Base-by-base conservation (phyloP, 2,113 vertebrate genomes). In the Salminus brasiliensis region DNA sequence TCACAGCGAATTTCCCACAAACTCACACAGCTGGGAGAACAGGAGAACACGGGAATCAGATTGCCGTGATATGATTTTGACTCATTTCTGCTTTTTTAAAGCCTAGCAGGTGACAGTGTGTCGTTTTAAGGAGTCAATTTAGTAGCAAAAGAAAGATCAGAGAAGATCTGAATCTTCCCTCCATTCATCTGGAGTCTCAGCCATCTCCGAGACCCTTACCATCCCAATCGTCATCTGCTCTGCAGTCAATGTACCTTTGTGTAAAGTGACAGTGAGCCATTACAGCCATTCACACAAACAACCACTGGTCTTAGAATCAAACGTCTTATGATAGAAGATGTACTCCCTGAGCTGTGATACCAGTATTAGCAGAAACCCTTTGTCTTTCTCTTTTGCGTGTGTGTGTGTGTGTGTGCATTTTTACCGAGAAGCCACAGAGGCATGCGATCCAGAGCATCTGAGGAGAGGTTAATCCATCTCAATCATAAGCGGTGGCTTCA, bases 381-480 rank as follows among this genome's bases (percentile, higher is more conserved):
- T 45, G 36, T 4, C 4, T 63, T 23, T 49, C 72, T 47, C 12
- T 47, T 11, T 8, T 11, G 7, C 11, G 11, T 62, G 25, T 39
- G 9, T 5, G 9, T 9, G 9, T 39, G 9, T 5, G 36, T 5
- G 4, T 5, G 16, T 49, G 18, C 6, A 5, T 15, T 23, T n/a
- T 36, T 39, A 4, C 25, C 65, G 41, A 57, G 23, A 71, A 27
- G 23, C 16, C 34, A 60, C 39, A 43, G 21, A 68, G 78, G 69
- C 27, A 29, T 55, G 32, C 30, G 13, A 59, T 65, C 27, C 36
- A 21, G 47, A 49, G 36, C 57, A 41, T 72, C 60, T 76, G 69
- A 62, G 43, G 76, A 25, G 53, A n/a, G 45, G 62, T 63, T 69
- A 57, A 81, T 84, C 78, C 55, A 81, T 84, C 78, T 81, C 78